Evolutionary conservation across 1,140 invertebrate genomes (phyloP).

Genomic region (Diuraphis noxia): DNA sequence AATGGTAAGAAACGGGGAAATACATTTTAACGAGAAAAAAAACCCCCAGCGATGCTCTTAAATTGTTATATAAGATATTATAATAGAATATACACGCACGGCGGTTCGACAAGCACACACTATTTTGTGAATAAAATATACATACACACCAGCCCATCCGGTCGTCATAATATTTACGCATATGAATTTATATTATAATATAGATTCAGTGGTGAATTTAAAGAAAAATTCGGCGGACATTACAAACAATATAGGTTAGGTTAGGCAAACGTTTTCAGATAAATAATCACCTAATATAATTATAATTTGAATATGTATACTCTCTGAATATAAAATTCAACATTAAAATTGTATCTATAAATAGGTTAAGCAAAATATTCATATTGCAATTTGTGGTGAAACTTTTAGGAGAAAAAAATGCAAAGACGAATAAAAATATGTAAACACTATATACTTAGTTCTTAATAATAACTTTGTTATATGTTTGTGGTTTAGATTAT

Average conservation of each 20-base stretch:
- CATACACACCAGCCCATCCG: background rate
- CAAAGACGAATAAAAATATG: background rate
- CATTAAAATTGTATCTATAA: background rate
- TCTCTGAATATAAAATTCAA: no score
- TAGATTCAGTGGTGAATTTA: background rate
- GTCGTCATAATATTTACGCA: background rate
- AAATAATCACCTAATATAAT: no score
- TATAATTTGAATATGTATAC: no score
- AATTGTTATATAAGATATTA: background rate
- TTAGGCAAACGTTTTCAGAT: no score
- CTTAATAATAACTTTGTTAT: background rate
- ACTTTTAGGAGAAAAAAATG: background rate
- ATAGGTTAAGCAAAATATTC: background rate
- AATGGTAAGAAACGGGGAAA: background rate
- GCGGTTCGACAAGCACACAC: background rate
- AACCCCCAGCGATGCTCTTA: background rate
- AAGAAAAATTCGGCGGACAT: background rate
- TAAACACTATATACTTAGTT: background rate
- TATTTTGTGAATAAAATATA: background rate
- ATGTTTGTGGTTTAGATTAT: background rate
- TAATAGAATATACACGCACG: background rate
- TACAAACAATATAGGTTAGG: no score
- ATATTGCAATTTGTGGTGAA: background rate
- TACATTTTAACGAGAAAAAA: background rate
- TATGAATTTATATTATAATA: background rate